Conservation (phyloP, 2,797 vertebrate species). For the Podargus strigoides region DNA sequence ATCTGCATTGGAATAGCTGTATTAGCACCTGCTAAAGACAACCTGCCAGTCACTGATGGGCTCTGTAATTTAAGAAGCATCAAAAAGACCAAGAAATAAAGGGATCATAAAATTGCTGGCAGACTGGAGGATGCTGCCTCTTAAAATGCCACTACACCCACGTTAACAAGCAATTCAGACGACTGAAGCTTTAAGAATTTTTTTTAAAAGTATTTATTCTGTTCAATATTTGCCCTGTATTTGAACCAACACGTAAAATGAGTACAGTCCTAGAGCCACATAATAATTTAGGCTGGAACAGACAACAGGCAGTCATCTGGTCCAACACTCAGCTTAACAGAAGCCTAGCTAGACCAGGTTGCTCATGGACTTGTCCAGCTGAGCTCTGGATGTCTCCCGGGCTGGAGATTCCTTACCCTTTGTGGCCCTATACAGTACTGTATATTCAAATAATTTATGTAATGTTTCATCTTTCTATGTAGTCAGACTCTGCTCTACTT, state of each 20-base stretch:
- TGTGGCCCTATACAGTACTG: not conserved
- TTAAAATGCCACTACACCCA: not conserved
- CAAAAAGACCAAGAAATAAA: not conserved
- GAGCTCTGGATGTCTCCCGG: not conserved
- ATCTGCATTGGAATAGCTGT: not conserved
- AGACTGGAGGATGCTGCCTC: not conserved
- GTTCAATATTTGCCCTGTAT: not conserved
- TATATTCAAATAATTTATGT: not conserved
- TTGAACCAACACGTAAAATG: not conserved
- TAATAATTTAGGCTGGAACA: not conserved
- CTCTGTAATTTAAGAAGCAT: not conserved
- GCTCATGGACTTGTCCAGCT: not conserved
- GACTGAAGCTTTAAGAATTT: not conserved
- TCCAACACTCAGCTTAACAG: not conserved
- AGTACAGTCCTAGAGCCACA: not conserved
- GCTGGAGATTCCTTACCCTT: not conserved
- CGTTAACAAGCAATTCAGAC: not conserved
- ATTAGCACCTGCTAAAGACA: conserved; percentile 21
- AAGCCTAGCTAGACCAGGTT: not conserved
- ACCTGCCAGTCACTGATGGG: not conserved
- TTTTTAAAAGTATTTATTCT: not conserved
- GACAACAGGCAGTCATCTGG: not conserved
- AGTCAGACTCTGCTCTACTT: not conserved
- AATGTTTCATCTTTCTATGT: not conserved
- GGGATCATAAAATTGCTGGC: not conserved